phyloP scores from a whole-genome alignment of 2,797 vertebrate species.

The Enteromius treurensis region DNA sequence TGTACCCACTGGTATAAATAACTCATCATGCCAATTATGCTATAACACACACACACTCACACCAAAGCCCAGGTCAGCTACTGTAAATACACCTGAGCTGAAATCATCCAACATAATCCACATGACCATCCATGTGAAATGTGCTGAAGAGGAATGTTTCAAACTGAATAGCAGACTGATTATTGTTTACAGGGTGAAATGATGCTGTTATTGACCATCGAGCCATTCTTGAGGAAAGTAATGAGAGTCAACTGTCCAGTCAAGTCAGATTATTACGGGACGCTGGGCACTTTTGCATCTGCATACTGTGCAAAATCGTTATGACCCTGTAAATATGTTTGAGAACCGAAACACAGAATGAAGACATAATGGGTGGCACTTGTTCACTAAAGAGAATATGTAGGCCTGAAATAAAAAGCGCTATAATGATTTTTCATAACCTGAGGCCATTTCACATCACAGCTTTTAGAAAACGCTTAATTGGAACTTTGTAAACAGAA shows the following conservation, averaged over 20 bases:
- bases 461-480: not conserved
- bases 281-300: not conserved
- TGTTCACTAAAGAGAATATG: not conserved
- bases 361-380: not conserved
- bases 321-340: not conserved
- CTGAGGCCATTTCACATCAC: not conserved
- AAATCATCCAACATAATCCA: conserved; percentile 15
- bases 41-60: conserved; percentile 55
- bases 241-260: conserved; percentile 22
- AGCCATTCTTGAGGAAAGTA: conserved; percentile 14
- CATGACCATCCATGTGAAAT: not conserved
- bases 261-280: conserved; percentile 10
- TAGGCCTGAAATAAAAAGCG: not conserved
- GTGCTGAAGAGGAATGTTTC: not conserved
- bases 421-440: not conserved
- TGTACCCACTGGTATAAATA: conserved; percentile 81
- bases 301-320: not conserved
- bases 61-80: not conserved
- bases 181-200: not conserved
- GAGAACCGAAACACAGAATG: conserved; percentile 5
- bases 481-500: too few relatives aligned
- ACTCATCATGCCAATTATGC: conserved; percentile 79
- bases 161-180: conserved; percentile 9
- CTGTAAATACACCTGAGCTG: conserved; percentile 19
- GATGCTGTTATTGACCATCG: conserved; percentile 13